Evolutionary conservation across 2,113 vertebrate genomes (phyloP).

Genomic region (Elanus axillaris): DNA sequence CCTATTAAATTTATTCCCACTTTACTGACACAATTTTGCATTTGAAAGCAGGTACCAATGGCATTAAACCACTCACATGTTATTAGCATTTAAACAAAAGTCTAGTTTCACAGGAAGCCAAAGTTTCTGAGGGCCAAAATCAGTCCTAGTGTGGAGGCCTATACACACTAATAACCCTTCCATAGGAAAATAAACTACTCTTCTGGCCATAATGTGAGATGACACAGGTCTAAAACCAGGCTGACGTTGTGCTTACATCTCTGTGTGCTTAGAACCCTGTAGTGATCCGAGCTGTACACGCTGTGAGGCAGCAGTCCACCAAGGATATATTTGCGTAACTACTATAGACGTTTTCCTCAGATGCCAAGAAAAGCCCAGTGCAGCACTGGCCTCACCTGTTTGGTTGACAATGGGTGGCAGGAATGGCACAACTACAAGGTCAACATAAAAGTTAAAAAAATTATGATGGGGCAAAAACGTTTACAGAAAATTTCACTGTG

Average conservation of each 20-base stretch:
- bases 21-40: conserved; percentile 2
- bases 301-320: not conserved
- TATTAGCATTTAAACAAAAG: not conserved
- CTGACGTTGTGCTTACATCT: not conserved
- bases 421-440: not conserved
- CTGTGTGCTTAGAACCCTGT: rapidly evolving
- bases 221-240: not conserved
- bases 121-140: not conserved
- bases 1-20: conserved; percentile 17
- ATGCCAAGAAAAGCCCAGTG: not conserved
- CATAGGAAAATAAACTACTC: not conserved
- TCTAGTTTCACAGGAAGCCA: not conserved
- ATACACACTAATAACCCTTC: not conserved
- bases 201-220: not conserved
- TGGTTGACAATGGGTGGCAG: not conserved
- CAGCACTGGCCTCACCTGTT: not conserved
- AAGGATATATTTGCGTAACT: not conserved
- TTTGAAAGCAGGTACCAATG: not conserved
- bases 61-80: not conserved
- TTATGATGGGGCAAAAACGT: not conserved
- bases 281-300: not conserved
- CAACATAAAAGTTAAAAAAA: not conserved
- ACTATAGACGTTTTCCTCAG: not conserved
- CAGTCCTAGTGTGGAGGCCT: not conserved
- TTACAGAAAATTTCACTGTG: not conserved